Evolutionary conservation across 2,113 vertebrate genomes (phyloP), one percentile per base, ranked within the genome.

Genomic region (Malurus melanocephalus): DNA sequence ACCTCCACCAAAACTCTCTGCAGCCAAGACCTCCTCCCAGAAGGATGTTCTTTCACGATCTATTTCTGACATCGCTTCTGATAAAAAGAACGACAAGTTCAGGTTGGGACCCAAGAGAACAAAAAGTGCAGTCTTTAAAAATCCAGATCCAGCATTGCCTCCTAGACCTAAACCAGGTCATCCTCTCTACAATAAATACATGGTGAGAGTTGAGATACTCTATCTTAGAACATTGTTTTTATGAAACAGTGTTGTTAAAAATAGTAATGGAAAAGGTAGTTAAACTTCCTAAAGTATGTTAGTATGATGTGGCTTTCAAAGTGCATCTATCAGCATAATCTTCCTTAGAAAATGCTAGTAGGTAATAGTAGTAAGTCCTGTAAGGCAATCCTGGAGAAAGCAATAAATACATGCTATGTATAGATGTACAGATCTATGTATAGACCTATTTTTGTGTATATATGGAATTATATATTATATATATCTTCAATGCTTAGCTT

Each of bases 161-260:
- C 98, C 99, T 40, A 98, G 99, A 83, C 99, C 99, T 88, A 98
- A 97, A 76, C 99, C 98, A 2, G 99, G 99, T 87, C 99, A 99
- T 91, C 97, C 95, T 78, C 98, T 99, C 77, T 99, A 99, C 97
- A 99, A 97, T 94, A 99, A 98, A 90, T 99, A 99, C 93, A 98
- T 96, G 74, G 99, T 99, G 81, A 99, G 96, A 86, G 19, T 11
- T 45, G 68, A 68, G 18, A 49, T 55, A 86, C 3, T 61, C 5
- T 75, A 0, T 77, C 56, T 49, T 59, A 72, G 18, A 48, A 32
- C 17, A 13, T 53, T 64, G 38, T 35, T 80, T 66, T 83, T 57
- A 65, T 61, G 45, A 56, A 62, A 59, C 22, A 59, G 40, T 56
- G 32, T 9, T 57, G 46, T 27, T 77, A 69, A 77, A 85, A 77